Percentiles rank a stretch among this genome's conserved stretches.
Conservation (phyloP, 2,888 invertebrate species). For the Acronicta aceris region DNA sequence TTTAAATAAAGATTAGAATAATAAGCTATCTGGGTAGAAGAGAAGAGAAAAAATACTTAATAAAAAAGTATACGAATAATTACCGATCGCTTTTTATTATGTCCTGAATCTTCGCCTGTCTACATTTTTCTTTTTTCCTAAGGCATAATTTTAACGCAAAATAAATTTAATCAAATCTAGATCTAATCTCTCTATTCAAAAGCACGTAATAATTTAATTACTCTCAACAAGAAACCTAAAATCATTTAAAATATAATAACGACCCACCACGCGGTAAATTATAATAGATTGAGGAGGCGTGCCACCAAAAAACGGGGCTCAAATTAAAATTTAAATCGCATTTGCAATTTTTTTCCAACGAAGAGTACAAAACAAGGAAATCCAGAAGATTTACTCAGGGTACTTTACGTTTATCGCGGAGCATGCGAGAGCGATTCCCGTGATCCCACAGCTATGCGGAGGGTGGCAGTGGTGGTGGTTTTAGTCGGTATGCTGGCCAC, state of each 20-base stretch:
- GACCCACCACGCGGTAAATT: conserved; percentile 39
- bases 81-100: background rate
- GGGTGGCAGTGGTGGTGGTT: no score
- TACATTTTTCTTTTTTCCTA: background rate
- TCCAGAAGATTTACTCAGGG: conserved; percentile 14
- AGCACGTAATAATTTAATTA: conserved; percentile 41
- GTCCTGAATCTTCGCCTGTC: background rate
- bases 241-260: conserved; percentile 48
- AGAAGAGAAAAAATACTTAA: no score
- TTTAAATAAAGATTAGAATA: no score
- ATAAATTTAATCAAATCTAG: conserved; percentile 23
- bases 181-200: conserved; percentile 19
- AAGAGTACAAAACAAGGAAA: background rate
- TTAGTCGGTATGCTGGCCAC: no score
- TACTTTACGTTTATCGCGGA: no score
- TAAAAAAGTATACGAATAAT: no score
- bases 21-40: no score
- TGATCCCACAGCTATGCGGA: no score
- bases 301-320: conserved; percentile 40
- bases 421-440: no score
- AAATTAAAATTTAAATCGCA: conserved; percentile 58
- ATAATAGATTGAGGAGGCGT: conserved; percentile 49
- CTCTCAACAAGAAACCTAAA: conserved; percentile 29
- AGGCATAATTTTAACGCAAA: background rate
- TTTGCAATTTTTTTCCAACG: conserved; percentile 53